Conservation (phyloP, 2,888 invertebrate species). For the Acanthopleura granulata region DNA sequence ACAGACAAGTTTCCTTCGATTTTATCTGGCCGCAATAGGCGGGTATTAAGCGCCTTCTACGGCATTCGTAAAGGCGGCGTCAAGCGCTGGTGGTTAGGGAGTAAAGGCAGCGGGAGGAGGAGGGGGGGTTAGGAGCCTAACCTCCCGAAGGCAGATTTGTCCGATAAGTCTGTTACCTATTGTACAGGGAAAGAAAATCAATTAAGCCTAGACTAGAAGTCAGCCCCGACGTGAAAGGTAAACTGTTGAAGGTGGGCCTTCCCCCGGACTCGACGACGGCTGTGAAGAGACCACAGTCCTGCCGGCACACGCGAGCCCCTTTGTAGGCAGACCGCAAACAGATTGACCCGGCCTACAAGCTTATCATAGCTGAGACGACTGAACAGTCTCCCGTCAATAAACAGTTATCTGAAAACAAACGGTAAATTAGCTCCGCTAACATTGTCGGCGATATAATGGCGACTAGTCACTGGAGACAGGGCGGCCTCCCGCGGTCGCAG, state of each 20-base stretch:
- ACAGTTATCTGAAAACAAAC: constrained; percentile 12
- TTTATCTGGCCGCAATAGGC: no score
- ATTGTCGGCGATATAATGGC: neutral
- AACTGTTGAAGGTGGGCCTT: neutral
- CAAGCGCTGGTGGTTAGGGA: no score
- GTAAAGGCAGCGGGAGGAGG: no score
- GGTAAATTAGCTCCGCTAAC: constrained; percentile 10
- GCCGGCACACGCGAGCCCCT: neutral
- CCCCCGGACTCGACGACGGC: neutral
- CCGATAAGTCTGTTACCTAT: constrained; percentile 8
- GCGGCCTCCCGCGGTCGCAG: no score
- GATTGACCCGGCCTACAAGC: neutral
- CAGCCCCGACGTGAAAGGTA: neutral
- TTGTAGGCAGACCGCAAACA: neutral
- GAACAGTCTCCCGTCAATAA: neutral
- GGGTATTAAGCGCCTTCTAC: no score
- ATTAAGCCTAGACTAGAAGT: constrained; percentile 9
- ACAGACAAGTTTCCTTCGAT: no score
- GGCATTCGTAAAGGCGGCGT: no score
- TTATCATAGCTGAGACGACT: constrained; percentile 14
- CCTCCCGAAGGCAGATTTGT: neutral
- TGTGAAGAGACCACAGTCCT: neutral
- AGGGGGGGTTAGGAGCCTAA: neutral
- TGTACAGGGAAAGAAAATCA: constrained; percentile 6
- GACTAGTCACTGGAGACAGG: no score